Evolutionary conservation across 2,888 invertebrate species (phyloP).

Genomic region (Chironomus riparius): DNA sequence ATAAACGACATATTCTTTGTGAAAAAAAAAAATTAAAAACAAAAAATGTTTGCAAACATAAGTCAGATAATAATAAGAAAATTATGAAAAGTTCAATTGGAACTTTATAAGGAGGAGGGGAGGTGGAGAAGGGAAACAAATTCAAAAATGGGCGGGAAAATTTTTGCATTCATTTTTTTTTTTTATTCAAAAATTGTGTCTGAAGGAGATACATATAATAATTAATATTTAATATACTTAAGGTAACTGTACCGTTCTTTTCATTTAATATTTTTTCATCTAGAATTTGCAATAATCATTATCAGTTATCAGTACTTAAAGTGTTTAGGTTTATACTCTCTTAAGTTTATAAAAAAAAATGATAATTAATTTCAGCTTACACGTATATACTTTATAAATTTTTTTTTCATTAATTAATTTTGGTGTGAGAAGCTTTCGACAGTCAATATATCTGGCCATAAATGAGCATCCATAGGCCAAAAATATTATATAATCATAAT

Average conservation of each 20-base stretch:
- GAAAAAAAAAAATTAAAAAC: background rate
- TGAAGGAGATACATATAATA: background rate
- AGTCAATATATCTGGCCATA: no score
- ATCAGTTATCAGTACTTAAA: slow-evolving; percentile 2
- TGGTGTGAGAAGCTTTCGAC: no score
- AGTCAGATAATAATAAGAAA: background rate
- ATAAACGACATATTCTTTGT: background rate
- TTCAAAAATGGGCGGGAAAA: background rate
- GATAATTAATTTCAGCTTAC: no score
- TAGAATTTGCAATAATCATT: background rate
- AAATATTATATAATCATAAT: no score
- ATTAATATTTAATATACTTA: background rate
- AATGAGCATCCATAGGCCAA: no score
- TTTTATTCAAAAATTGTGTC: background rate
- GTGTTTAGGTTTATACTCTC: background rate
- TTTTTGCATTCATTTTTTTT: background rate
- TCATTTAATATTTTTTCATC: background rate
- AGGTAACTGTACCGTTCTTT: slow-evolving; percentile 4
- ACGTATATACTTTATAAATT: no score
- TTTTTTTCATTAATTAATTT: no score
- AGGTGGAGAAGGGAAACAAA: background rate
- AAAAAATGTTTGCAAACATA: background rate
- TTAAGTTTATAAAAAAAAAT: background rate
- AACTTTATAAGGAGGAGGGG: background rate
- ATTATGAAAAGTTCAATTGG: background rate